These are phyloP conservation scores for Crepidodera aurea DNA, from an alignment of 2,888 invertebrate genomes.

Conservation along the genomic window DNA sequence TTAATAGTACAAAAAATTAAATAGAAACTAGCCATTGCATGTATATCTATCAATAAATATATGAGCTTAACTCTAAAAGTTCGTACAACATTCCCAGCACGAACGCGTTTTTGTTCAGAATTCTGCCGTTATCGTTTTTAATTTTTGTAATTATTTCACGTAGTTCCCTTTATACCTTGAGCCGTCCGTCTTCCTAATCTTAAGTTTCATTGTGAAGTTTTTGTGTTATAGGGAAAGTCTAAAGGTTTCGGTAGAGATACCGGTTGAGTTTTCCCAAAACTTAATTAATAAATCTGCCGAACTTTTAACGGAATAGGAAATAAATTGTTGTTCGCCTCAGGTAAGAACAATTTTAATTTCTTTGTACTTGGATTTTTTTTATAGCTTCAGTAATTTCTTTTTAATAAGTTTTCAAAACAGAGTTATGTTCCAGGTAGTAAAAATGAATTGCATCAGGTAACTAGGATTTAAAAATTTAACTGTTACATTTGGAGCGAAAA, in stretches of 20 bases:
- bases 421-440: too few species aligned
- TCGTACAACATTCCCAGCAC: background rate
- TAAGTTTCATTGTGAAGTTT: conserved; percentile 23
- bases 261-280: conserved; percentile 12
- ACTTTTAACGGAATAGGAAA: conserved; percentile 20
- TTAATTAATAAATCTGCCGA: conserved; percentile 23
- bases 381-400: conserved; percentile 1
- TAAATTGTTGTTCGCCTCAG: conserved; percentile 22
- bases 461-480: too few species aligned
- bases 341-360: background rate
- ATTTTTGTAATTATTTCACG: conserved; percentile 48
- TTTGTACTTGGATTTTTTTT: background rate
- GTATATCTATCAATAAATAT: too few species aligned
- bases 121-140: conserved; percentile 45
- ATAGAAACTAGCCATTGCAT: too few species aligned
- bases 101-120: conserved; percentile 25
- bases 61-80: too few species aligned
- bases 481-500: too few species aligned
- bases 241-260: conserved; percentile 11
- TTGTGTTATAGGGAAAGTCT: conserved; percentile 12
- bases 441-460: too few species aligned
- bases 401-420: conserved; percentile 18
- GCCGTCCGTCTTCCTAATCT: conserved; percentile 10
- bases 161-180: conserved; percentile 14
- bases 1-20: too few species aligned